Base-by-base conservation (phyloP, 2,797 vertebrate genomes). In the Ammospiza maritima region DNA sequence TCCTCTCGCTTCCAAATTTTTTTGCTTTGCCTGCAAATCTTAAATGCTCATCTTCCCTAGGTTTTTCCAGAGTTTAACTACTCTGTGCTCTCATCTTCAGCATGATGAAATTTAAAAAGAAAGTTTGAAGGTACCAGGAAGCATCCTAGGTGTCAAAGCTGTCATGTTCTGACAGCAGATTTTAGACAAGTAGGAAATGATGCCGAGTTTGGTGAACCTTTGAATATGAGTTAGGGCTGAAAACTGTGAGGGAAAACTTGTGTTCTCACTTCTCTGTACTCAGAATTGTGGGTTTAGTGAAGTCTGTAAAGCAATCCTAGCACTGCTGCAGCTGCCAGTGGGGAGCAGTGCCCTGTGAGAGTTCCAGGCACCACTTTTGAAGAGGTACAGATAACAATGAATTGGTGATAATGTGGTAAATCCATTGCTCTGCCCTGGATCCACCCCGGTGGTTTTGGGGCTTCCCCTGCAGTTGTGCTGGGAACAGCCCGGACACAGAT, bases 391-490 rank as follows among this genome's bases (percentile, higher is more conserved):
- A 1, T 21, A 0, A 15, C 5, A 6, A 20, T 36, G 5, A 3
- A 3, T 17, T 12, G 64, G 13, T 30, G 7, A 10, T 27, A 8
- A 27, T 62, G 54, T 8, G 36, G 42, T 8, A 30, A 29, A 36
- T 11, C 1, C 0, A 1, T 9, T 16, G 71, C 2, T 53, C 45
- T 1, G 11, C 6, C 3, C 0, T 7, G 53, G 25, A 2, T 29
- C 36, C n/a, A 2, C 42, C 53, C 23, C 0, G 1, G 15, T 30
- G 78, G 23, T 12, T 53, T 13, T 51, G 79, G 12, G 69, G 71
- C 64, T 61, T 27, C 13, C 38, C 54, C 64, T 76, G 27, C 54
- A 3, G 23, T 3, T 18, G 11, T 71, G 36, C 27, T 85, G 81
- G 70, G 71, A 58, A 0, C 61, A 50, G 36, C 40, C 64, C 61